Conservation (phyloP, 2,888 invertebrate species). For the Ophion costatus region DNA sequence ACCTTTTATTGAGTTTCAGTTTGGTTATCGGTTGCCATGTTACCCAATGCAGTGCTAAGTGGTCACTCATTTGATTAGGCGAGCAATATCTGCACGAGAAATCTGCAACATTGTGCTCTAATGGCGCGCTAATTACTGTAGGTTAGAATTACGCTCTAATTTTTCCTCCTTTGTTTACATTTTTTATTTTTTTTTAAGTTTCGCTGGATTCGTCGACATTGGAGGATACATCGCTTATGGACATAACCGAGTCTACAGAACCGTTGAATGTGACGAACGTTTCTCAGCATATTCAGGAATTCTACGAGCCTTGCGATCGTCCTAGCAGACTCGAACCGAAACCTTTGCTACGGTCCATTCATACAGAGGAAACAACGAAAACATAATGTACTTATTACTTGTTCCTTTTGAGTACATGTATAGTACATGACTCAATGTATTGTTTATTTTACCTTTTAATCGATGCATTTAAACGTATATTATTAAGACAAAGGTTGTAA, state of each 20-base stretch:
- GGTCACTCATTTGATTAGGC: too few species aligned
- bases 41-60: too few species aligned
- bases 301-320: constrained; percentile 44
- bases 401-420: not conserved
- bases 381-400: not conserved
- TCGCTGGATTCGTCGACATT: constrained; percentile 76
- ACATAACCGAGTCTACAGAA: constrained; percentile 71
- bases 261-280: constrained; percentile 66
- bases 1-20: too few species aligned
- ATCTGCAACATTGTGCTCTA: too few species aligned
- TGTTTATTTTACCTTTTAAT: too few species aligned
- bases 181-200: constrained; percentile 65
- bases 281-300: constrained; percentile 72
- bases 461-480: too few species aligned
- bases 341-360: too few species aligned
- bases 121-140: not conserved
- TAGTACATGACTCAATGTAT: not conserved
- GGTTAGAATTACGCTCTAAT: not conserved
- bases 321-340: too few species aligned
- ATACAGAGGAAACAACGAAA: too few species aligned
- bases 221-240: constrained; percentile 77
- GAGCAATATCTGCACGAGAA: too few species aligned
- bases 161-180: constrained; percentile 44
- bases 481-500: too few species aligned
- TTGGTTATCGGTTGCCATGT: too few species aligned